Evolutionary conservation across 2,113 vertebrate species (phyloP), one percentile per base, ranked within the genome.

Genomic region (Thamnaconus septentrionalis): DNA sequence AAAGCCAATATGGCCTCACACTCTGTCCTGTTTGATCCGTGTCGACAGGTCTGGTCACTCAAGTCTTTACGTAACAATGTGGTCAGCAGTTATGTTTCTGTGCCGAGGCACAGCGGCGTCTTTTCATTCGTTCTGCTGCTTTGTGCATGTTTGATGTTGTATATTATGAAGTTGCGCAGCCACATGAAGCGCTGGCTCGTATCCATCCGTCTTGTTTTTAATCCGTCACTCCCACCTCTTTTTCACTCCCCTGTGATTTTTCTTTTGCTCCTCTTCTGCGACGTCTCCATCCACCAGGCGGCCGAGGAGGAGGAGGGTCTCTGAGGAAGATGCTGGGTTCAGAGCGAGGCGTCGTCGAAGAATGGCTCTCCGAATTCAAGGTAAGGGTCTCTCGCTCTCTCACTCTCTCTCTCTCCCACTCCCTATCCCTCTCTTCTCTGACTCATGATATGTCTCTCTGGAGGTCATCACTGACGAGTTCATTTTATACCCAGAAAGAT

Each of bases 281-380:
- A 39, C 59, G 5, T 73, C 3, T 66, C 1, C 61, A 5, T 80
- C 31, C 76, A 12, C 69, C 81, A 92, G 87, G 80, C 87, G 86
- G 88, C 85, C 84, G 65, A 88, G 80, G 65, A 31, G 18, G 18
- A 31, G 61, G 73, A 81, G 65, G 67, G 76, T 85, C 80, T 85
- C 79, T 89, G 78, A 83, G 86, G 90, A 98, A 96, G 91, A 97
- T 97, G 94, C 93, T 96, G 93, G 93, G 93, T 85, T 93, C 94
- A 78, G 94, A 98, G 90, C 92, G 93, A 72, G 85, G 93, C 60
- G 94, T 97, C 8, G 96, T 99, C 49, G 96, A 99, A 93, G 97
- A 99, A 94, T 99, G 97, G 97, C 92, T 99, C 78, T 97, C 94
- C 73, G 96, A 99, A 93, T 99, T 97, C 94, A 98, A 99, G 96